Evolutionary conservation across 2,113 vertebrate species (phyloP).

Genomic region (Chionis minor): DNA sequence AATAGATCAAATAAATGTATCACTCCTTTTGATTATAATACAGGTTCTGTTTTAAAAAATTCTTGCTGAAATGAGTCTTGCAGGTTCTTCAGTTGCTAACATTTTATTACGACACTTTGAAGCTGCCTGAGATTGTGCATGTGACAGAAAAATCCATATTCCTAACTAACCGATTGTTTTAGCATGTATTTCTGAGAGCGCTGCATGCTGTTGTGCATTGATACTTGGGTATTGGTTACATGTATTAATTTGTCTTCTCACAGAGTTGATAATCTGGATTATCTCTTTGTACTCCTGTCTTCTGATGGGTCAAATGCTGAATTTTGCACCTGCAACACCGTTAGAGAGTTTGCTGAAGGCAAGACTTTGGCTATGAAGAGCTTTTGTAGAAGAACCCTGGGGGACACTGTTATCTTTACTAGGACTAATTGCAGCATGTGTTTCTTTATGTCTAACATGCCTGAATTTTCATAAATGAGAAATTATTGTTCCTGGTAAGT

Average conservation of each 20-base stretch:
- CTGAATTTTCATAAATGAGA: conserved; percentile 25
- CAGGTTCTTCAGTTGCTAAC: conserved; percentile 44
- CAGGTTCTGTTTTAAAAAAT: conserved; percentile 53
- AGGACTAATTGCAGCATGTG: background rate
- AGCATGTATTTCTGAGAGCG: conserved; percentile 28
- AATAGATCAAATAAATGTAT: conserved; percentile 68
- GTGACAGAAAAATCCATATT: conserved; percentile 35
- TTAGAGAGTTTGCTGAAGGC: background rate
- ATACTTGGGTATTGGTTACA: background rate
- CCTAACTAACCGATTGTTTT: conserved; percentile 13
- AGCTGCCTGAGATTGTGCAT: conserved; percentile 25
- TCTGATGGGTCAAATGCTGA: background rate
- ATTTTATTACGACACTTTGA: conserved; percentile 65
- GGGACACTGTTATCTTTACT: background rate
- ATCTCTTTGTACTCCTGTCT: background rate
- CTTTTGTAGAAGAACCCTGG: background rate
- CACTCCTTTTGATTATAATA: conserved; percentile 62
- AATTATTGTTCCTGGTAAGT: conserved; percentile 17
- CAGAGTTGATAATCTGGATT: background rate
- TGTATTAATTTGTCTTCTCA: background rate
- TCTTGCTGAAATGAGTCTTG: conserved; percentile 54
- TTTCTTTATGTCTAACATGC: background rate
- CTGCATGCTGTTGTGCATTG: background rate
- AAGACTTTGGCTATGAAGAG: background rate
- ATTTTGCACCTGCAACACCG: background rate